These are phyloP conservation scores for Gambusia yucatana DNA, from an alignment of 2,797 vertebrate genomes.

Conservation along the genomic window DNA sequence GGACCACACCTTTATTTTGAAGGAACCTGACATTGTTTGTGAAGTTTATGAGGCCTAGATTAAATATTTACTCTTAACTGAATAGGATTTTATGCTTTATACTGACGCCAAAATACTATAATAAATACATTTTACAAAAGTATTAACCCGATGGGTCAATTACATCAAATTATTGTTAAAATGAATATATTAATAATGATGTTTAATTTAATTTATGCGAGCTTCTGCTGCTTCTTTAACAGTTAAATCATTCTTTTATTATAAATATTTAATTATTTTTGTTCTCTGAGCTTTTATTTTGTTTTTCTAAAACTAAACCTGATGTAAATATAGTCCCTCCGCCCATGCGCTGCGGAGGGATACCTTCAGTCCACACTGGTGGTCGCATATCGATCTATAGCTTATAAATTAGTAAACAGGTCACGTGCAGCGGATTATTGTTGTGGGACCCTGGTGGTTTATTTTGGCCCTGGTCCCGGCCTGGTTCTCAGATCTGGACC, in stretches of 20 bases:
- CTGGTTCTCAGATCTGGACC: background rate
- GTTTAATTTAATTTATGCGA: background rate
- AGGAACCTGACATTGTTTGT: background rate
- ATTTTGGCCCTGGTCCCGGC: background rate
- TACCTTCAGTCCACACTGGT: slow-evolving; percentile 1
- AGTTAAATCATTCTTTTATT: background rate
- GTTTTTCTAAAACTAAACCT: background rate
- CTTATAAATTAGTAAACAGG: slow-evolving; percentile 18
- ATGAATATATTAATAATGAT: background rate
- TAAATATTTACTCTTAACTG: background rate
- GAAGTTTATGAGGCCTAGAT: background rate
- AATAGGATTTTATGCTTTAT: background rate
- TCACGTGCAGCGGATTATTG: slow-evolving; percentile 8
- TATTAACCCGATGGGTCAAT: background rate
- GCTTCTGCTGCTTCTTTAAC: background rate
- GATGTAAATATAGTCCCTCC: slow-evolving; percentile 7
- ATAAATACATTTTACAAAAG: background rate
- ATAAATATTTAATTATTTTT: background rate
- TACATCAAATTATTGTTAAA: background rate
- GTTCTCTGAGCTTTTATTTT: background rate
- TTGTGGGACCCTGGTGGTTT: background rate
- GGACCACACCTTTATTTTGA: background rate
- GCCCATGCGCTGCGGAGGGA: slow-evolving; percentile 1
- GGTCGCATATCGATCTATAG: slow-evolving; percentile 3
- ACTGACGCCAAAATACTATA: background rate